Evolutionary conservation across 2,797 vertebrate species (phyloP), one percentile per base, ranked within the genome.

Genomic region (Sphenopsis melanotis): DNA sequence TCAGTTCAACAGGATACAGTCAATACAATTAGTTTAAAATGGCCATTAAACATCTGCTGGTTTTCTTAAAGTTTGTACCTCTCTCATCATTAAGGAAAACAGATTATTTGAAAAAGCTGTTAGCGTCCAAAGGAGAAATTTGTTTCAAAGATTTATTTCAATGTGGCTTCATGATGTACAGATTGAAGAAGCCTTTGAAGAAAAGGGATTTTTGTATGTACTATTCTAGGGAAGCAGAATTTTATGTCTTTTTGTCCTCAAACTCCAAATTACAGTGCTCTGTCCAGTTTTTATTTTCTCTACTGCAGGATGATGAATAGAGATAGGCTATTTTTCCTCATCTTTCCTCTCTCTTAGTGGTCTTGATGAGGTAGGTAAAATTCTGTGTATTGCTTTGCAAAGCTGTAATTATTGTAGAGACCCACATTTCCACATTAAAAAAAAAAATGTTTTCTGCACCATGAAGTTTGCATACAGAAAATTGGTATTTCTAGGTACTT

Each of bases 381-480:
- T 93, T 94, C 70, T 90, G 29, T 63, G 56, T 63, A 92, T 75
- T 92, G 65, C 42, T 91, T 91, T 87, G 66, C 63, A 94, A 88
- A 93, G 65, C 59, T 93, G 41, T 78, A 89, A 93, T 94, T 96
- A 96, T 77, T 91, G 47, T 47, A 79, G 65, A 85, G 80, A 93
- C 66, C 4, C 71, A 42, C 12, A 83, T 71, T 77, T 95, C 81
- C 82, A 57, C 80, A 80, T 56, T 26, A 24, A 42, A 46, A 16
- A 60, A 57, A 39, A 61, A 78, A 34, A 30, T 39, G 41, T 68
- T 71, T 88, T 95, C 57, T 95, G 63, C 77, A 55, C 81, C 85
- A 57, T 64, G 79, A 97, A 83, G 57, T 94, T 97, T 96, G 77
- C 53, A 80, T 95, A 92, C 46, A 82, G 89, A 95, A 95, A 97